phyloP scores from a whole-genome alignment of 2,888 invertebrate genomes.

The Ariolimax columbianus region DNA sequence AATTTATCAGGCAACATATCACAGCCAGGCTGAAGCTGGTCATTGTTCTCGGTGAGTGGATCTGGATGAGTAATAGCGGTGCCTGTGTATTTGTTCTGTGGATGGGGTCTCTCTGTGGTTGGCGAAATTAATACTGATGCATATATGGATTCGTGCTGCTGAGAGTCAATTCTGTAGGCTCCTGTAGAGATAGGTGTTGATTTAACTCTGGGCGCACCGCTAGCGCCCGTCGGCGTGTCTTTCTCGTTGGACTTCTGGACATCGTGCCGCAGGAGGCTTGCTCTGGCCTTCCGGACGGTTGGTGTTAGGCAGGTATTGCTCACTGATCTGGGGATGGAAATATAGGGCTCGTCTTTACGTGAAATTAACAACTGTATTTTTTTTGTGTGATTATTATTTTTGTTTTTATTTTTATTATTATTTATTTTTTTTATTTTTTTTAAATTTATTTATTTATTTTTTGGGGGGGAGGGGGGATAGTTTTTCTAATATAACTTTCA shows the following conservation, averaged over 20 bases:
- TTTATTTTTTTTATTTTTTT: too few relatives aligned
- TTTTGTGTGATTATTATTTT: too few relatives aligned
- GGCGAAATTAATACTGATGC: conserved; percentile 34
- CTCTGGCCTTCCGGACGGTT: conserved; percentile 65
- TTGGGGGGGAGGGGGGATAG: too few relatives aligned
- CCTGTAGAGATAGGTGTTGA: conserved; percentile 21
- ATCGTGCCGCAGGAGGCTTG: conserved; percentile 60
- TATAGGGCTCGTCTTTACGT: too few relatives aligned
- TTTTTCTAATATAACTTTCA: too few relatives aligned
- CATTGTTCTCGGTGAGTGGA: neutral
- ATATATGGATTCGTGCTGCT: conserved; percentile 12
- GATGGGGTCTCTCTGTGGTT: neutral
- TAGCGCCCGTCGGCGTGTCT: neutral
- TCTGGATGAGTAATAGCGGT: neutral
- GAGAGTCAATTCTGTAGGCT: neutral
- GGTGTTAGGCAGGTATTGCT: conserved; percentile 66
- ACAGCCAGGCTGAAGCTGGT: too few relatives aligned
- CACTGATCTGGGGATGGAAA: conserved; percentile 52
- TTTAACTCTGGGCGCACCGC: conserved; percentile 48
- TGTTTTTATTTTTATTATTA: too few relatives aligned
- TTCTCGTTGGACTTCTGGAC: conserved; percentile 42
- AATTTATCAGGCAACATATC: neutral
- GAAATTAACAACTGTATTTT: too few relatives aligned
- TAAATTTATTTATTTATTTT: too few relatives aligned
- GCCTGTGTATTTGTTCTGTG: neutral